Base-by-base conservation (phyloP, 2,888 invertebrate genomes). In the Nephrocerus scutellatus region DNA sequence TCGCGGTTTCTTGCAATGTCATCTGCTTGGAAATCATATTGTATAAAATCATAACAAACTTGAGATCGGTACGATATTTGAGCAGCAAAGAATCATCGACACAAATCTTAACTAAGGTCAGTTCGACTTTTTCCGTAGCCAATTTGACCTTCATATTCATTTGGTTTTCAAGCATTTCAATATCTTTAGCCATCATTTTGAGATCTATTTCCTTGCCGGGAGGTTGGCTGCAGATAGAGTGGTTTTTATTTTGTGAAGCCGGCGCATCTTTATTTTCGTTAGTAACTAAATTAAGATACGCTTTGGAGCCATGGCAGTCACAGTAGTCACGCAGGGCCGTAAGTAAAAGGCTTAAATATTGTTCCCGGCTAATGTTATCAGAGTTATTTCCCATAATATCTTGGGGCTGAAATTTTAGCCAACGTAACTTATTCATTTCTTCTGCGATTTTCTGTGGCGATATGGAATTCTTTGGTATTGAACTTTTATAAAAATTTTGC, bases 291-390 rank as follows among this genome's bases (percentile, higher is more conserved):
- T 51, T 48, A 40, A 59, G 50, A 33, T 57, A 57, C 0, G 52
- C 50, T 13, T 53, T 49, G 3, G 55, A 37, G n/a, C 56, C 55
- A 41, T 57, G 46, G 48, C 58, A 57, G 3, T 54, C 42, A 30
- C 62, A 62, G 34, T 62, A 66, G 23, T 54, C 57, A 15, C 53
- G 48, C 0, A 66, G 33, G 0, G 62, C 62, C 12, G 50, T 46
- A 1, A 66, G 46, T 9, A 65, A 37, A 6, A 66, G 37, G 13
- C 50, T 34, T 1, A 65, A 41, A 38, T 66, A 66, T 31, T 62
- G 59, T 15, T 60, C 54, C 3, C 60, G 58, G 0, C 55, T 46
- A 9, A 59, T 41, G 25, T 54, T 47, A 15, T 49, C 45, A 33
- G 39, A 44, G 14, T 35, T 21, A 21, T 13, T 20, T 7, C 6